A percentile compares a stretch with the other conserved stretches of the same genome.
These are phyloP conservation scores for Lates calcarifer DNA, from an alignment of 2,113 vertebrate genomes.

Conservation along the genomic window DNA sequence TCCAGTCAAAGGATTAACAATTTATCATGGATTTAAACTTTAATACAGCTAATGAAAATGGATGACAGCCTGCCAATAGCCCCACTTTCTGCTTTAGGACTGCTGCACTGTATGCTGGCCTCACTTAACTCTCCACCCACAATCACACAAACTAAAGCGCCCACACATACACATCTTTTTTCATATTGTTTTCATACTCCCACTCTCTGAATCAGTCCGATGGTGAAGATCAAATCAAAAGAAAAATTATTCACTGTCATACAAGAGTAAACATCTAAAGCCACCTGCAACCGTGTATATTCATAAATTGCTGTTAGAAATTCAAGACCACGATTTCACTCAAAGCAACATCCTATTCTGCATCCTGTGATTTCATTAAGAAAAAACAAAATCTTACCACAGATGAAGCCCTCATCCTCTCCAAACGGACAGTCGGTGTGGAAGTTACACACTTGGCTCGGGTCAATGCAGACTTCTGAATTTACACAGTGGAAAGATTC, in stretches of 20 bases:
- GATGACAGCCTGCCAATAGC: slow-evolving; percentile 37
- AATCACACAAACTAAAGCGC: slow-evolving; percentile 23
- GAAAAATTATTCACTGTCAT: not conserved
- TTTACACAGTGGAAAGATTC: slow-evolving; percentile 83
- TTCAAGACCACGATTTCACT: not conserved
- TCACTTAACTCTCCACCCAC: slow-evolving; percentile 38
- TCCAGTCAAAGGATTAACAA: slow-evolving; percentile 66
- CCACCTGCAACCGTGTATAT: not conserved
- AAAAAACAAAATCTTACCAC: slow-evolving; percentile 83
- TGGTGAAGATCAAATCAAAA: slow-evolving; percentile 4
- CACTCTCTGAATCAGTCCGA: slow-evolving; percentile 7
- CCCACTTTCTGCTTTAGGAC: slow-evolving; percentile 21
- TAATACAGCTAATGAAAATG: slow-evolving; percentile 68
- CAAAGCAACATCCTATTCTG: not conserved
- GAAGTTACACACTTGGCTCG: slow-evolving; percentile 88
- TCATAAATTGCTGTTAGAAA: not conserved
- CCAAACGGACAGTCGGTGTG: slow-evolving; percentile 85
- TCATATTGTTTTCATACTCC: not conserved
- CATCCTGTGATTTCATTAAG: not conserved
- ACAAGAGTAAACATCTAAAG: not conserved
- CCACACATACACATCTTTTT: slow-evolving; percentile 27
- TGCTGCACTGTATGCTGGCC: not conserved
- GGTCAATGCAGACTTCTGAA: slow-evolving; percentile 84
- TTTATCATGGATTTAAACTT: slow-evolving; percentile 65
- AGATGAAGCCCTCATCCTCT: slow-evolving; percentile 84